These are phyloP conservation scores for Sitobion miscanthi DNA, from an alignment of 1,140 invertebrate species.

Conservation along the genomic window DNA sequence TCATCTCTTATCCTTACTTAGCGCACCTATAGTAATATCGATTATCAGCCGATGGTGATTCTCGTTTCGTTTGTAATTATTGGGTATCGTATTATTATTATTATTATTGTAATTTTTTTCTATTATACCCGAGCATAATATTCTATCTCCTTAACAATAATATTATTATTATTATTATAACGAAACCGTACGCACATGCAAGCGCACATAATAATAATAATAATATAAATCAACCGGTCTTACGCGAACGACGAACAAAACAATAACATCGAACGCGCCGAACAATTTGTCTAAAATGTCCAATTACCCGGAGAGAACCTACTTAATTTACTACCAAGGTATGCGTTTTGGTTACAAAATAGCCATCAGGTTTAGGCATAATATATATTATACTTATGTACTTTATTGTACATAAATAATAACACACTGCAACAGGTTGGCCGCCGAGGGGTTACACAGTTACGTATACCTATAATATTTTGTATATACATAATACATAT, in stretches of 20 bases:
- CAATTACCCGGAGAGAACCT: neutral
- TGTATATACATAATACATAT: neutral
- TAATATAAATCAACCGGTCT: neutral
- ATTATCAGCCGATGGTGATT: neutral
- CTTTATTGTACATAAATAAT: neutral
- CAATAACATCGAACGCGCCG: neutral
- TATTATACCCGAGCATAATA: neutral
- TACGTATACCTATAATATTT: neutral
- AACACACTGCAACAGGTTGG: neutral
- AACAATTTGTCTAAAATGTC: neutral
- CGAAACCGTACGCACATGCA: neutral
- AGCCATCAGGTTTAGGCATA: neutral
- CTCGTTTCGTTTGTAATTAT: neutral
- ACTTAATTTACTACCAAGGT: neutral
- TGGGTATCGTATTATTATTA: neutral
- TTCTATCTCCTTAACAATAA: neutral
- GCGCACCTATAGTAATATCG: neutral
- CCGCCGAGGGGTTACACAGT: neutral
- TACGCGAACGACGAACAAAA: neutral
- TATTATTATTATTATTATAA: neutral
- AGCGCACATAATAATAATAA: neutral
- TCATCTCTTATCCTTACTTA: neutral
- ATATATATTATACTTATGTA: neutral
- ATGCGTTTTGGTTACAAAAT: neutral
- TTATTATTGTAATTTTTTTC: neutral